A percentile compares a stretch with the other conserved stretches of the same genome.
phyloP scores from a whole-genome alignment of 2,888 invertebrate genomes.

The Amphiduros pacificus region DNA sequence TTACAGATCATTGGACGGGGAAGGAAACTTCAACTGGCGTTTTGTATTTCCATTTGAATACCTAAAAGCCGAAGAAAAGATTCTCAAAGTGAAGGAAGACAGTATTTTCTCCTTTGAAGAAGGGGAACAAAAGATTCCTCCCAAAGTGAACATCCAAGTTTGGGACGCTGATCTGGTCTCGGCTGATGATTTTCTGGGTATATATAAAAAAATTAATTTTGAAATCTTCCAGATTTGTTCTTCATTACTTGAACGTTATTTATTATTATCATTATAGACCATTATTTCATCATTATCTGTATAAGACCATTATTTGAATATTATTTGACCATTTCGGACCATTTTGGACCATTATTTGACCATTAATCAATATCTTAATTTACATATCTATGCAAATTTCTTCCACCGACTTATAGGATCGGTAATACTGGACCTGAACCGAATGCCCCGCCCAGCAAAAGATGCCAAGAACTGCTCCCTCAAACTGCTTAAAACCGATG shows the following conservation, averaged over 20 bases:
- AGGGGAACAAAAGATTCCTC: constrained; percentile 70
- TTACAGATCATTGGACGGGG: constrained; percentile 68
- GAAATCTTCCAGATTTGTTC: not conserved
- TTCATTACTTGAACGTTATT: too few species aligned
- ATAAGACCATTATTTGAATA: too few species aligned
- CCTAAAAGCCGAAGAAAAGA: constrained; percentile 71
- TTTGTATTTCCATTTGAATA: constrained; percentile 78
- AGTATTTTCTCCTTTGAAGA: constrained; percentile 73
- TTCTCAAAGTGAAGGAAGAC: constrained; percentile 64
- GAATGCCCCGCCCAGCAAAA: constrained; percentile 50
- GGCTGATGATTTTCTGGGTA: constrained; percentile 75
- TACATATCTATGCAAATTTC: not conserved
- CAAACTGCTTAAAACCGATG: constrained; percentile 57
- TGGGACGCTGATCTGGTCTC: constrained; percentile 77
- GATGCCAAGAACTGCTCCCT: constrained; percentile 77
- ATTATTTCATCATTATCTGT: too few species aligned
- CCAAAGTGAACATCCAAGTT: constrained; percentile 64
- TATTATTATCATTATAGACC: too few species aligned
- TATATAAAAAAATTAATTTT: not conserved
- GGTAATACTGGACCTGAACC: constrained; percentile 35
- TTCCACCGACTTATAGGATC: constrained; percentile 36
- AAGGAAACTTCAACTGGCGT: constrained; percentile 83
- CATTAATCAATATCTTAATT: not conserved
- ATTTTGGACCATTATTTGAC: too few species aligned
- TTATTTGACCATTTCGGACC: too few species aligned